Evolutionary conservation across 92 coral and sea anemone species (phyloP).

Genomic region (Porites divaricata): DNA sequence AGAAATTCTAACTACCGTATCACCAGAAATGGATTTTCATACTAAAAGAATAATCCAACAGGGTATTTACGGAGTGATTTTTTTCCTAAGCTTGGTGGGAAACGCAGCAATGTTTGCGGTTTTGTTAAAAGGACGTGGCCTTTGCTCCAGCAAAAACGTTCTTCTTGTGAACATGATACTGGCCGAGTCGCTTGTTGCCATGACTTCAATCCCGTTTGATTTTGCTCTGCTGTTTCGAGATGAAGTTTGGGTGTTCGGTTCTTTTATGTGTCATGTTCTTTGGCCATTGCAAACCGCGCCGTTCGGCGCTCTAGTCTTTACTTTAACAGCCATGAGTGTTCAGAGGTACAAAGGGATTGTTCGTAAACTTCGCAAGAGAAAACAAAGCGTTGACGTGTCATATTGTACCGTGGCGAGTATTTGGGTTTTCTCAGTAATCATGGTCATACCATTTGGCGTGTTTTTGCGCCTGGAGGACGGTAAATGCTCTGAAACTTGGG

Average conservation of each 20-base stretch:
- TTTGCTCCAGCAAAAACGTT: conserved; percentile 58
- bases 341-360: conserved; percentile 78
- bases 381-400: conserved; percentile 12
- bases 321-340: conserved; percentile 65
- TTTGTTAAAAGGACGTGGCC: conserved; percentile 58
- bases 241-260: conserved; percentile 73
- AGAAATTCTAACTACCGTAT: background rate
- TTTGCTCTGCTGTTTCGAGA: conserved; percentile 42
- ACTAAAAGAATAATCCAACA: conserved; percentile 17
- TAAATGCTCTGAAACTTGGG: conserved; percentile 77
- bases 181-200: conserved; percentile 70
- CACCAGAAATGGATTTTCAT: background rate
- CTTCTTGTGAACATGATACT: conserved; percentile 77
- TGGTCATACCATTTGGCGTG: conserved; percentile 67
- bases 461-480: conserved; percentile 57
- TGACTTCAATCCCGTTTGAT: conserved; percentile 79
- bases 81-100: conserved; percentile 67
- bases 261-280: conserved; percentile 67
- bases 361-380: conserved; percentile 33
- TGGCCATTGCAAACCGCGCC: conserved; percentile 85
- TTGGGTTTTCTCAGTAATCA: conserved; percentile 63
- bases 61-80: conserved; percentile 54
- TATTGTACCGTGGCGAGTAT: conserved; percentile 36
- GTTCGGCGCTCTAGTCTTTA: conserved; percentile 75
- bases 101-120: conserved; percentile 75